Evolutionary conservation across 92 coral and sea anemone genomes (phyloP).

Genomic region (Bergia puertoricense): DNA sequence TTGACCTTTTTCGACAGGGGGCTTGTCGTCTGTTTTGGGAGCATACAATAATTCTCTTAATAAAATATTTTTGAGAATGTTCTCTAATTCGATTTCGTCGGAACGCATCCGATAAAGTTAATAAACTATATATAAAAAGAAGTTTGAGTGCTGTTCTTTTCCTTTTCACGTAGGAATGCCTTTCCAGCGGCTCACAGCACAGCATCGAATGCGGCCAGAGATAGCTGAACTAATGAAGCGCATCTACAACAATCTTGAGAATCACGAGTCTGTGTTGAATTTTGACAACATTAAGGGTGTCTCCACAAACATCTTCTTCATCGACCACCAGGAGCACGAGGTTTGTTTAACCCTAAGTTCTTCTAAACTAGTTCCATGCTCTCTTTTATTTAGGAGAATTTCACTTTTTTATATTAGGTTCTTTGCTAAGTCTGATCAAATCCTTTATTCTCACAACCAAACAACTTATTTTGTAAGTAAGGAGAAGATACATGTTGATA

Average conservation of each 20-base stretch:
- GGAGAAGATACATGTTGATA: too few species aligned
- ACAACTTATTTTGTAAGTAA: too few species aligned
- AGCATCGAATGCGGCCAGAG: slow-evolving; percentile 98
- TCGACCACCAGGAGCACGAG: slow-evolving; percentile 78
- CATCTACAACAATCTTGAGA: slow-evolving; percentile 73
- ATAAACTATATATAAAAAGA: not conserved
- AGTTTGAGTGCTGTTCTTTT: not conserved
- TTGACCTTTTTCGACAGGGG: too few species aligned
- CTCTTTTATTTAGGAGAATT: too few species aligned
- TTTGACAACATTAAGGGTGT: slow-evolving; percentile 82
- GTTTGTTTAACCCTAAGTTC: slow-evolving; percentile 27
- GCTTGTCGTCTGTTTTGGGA: too few species aligned
- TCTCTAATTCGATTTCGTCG: too few species aligned
- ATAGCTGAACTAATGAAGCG: slow-evolving; percentile 83
- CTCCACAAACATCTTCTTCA: slow-evolving; percentile 70
- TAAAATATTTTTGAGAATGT: too few species aligned
- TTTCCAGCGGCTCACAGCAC: slow-evolving; percentile 67
- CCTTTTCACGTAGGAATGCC: slow-evolving; percentile 60
- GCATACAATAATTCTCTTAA: too few species aligned
- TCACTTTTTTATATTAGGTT: too few species aligned
- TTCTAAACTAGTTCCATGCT: too few species aligned
- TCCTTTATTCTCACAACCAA: too few species aligned
- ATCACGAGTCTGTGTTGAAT: slow-evolving; percentile 80
- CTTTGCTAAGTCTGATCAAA: too few species aligned
- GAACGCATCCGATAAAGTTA: not conserved